Base-by-base conservation (phyloP, 1,140 invertebrate genomes). In the Lordiphosa collinella region DNA sequence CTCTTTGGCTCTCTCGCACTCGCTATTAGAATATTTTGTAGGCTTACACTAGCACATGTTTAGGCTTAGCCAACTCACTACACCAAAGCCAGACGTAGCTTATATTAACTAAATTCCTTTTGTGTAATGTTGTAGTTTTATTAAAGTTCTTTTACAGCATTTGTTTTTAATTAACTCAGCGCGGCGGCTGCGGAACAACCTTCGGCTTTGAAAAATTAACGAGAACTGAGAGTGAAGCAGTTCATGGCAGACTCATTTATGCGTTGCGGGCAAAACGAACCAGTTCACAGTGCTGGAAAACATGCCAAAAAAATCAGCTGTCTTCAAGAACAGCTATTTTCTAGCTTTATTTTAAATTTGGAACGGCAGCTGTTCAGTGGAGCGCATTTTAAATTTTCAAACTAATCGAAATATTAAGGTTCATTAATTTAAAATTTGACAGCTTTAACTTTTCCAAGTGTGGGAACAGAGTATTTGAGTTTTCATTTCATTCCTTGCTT, bases 131-230 rank as follows among this genome's bases (percentile, higher is more conserved):
- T 43, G 48, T 11, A 38, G 34, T 35, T 48, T 58, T 40, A 58
- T 25, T 13, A 40, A 51, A 69, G 50, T 58, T 69, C 64, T 53
- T 40, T 48, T 46, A 52, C 34, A 56, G 65, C 59, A 62, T 55
- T 75, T 61, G 66, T 54, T 82, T 64, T 56, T 22, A 40, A 57
- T 57, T 80, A 75, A 67, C 66, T 75, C 48, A 36, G 40, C 37
- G n/a, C 32, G 66, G 18, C 47, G 51, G 40, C 18, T 25, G 47
- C 47, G 58, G 48, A 6, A 18, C 22, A 14, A 57, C 44, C 58
- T 41, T 12, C 58, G 31, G 36, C 54, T 32, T 18, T 58, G 54
- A 59, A 61, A 48, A 59, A 48, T 59, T 6, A 31, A 40, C 29
- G 36, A 11, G 50, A 18, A 51, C 22, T 54, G 51, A 46, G 16